A percentile compares a stretch with the other conserved stretches of the same genome.
Evolutionary conservation across 2,113 vertebrate genomes (phyloP).

Genomic region (Dendrocopos noguchii): DNA sequence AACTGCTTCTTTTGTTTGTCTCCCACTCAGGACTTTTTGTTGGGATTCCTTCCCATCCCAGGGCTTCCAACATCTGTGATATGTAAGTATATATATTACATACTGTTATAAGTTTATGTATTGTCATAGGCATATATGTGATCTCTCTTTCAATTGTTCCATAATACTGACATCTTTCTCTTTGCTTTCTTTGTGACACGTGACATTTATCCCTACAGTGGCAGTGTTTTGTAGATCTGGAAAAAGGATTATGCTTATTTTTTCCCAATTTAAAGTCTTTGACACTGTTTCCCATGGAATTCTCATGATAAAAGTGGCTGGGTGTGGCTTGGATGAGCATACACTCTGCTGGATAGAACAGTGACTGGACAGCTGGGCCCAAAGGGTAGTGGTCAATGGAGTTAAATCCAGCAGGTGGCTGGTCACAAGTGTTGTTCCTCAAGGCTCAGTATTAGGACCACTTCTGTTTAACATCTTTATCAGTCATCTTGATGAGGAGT

Average conservation of each 20-base stretch:
- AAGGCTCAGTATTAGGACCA: too few species aligned
- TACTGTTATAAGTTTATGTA: neutral
- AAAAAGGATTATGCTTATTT: neutral
- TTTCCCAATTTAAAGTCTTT: neutral
- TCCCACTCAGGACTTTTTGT: neutral
- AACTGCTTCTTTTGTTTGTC: constrained; percentile 29
- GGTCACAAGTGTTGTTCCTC: too few species aligned
- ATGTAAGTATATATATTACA: neutral
- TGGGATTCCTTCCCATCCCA: neutral
- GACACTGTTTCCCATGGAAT: too few species aligned
- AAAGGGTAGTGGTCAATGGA: too few species aligned
- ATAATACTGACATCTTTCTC: neutral
- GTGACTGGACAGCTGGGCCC: too few species aligned
- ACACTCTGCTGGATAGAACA: too few species aligned
- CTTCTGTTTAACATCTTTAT: too few species aligned
- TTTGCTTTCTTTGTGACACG: neutral
- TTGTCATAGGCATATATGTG: neutral
- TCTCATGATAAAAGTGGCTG: too few species aligned
- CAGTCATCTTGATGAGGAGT: too few species aligned
- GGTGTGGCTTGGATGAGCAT: too few species aligned
- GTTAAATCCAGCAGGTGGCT: too few species aligned
- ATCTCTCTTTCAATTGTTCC: neutral
- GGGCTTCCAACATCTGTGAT: neutral
- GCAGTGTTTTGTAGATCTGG: neutral
- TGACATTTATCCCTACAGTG: neutral